Base-by-base conservation (phyloP, 2,797 vertebrate species). In the Microctenopoma stevenorrisi region DNA sequence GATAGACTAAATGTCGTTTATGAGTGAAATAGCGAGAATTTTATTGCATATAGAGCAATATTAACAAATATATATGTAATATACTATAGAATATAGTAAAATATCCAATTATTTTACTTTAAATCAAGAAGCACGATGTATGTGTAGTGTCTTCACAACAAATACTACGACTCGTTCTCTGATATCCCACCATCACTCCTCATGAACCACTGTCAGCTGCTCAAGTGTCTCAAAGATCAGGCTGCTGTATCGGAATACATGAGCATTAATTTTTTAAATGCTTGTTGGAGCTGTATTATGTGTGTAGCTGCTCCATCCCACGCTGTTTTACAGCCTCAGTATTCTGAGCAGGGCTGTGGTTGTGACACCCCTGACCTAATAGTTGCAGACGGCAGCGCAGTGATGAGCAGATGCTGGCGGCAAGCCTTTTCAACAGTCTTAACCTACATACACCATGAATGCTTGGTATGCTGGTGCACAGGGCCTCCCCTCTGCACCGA, bases 241-340 rank as follows among this genome's bases (percentile, higher is more conserved):
- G 46, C 58, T 4, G 13, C 70, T 52, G 54, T 56, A 78, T 85
- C 79, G 51, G 37, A 51, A 79, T 22, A 73, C 80, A 62, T 0
- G 33, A 44, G 55, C 83, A 63, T 74, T 44, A 18, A 79, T 78
- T 40, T 74, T 84, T 85, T 25, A 85, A 43, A 51, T 48, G 9
- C 1, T 37, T n/a, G 50, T 25, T 28, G 6, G 52, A 44, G 13
- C 55, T 33, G 25, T 18, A 25, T 44, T 44, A 22, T 18, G 10
- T 14, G 35, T 11, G 35, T n/a, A 6, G 35, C 59, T 16, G 37
- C 25, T 15, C 16, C 1, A 1, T 33, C 43, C 38, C 22, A 38
- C 46, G n/a, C 5, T 1, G 15, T 11, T 40, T 49, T 15, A 54
- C 35, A 22, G 40, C 4, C 40, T 4, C 37, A 13, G 35, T 25